Base-by-base conservation (phyloP, 2,797 vertebrate species). In the Propithecus perrieri region DNA sequence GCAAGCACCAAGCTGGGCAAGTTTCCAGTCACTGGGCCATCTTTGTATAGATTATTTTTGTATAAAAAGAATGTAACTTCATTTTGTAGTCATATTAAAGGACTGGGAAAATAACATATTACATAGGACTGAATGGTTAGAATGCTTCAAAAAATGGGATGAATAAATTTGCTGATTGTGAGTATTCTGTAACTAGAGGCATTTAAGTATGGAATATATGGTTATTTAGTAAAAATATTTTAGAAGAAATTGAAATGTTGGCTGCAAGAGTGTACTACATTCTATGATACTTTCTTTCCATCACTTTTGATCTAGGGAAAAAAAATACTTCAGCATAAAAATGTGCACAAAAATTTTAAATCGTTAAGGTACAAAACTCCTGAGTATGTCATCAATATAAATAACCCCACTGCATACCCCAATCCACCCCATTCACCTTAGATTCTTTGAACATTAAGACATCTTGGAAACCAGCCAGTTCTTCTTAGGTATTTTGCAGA, bases 151-250 rank as follows among this genome's bases (percentile, higher is more conserved):
- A 92, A 92, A 33, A 93, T 46, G 4, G 57, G 43, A 76, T 41
- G 41, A 72, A 18, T 86, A 94, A 86, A 95, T 65, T 84, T 96
- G 91, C 79, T 93, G 89, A 94, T 80, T 83, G 20, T 86, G 65
- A 35, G 28, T 92, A n/a, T 95, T 87, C 65, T 81, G 8, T 94
- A 86, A 94, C 50, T 79, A 67, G 79, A 96, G 8, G 38, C 43
- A 71, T 85, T 91, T 79, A 65, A 84, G 35, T 72, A 38, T 93
- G 71, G 59, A 87, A 80, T 92, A 84, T 4, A n/a, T 55, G 9
- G 75, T 80, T 91, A 93, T 72, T 93, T 80, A 75, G 30, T 85
- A 61, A 91, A 95, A 96, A 26, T 83, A 41, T 86, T 85, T 92
- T 81, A 61, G 72, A 83, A 83, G 26, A 94, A 78, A 85, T 76